A percentile compares a stretch with the other conserved stretches of the same genome.
Evolutionary conservation across 1,140 invertebrate species (phyloP).

Genomic region (Drosophila bipectinata): DNA sequence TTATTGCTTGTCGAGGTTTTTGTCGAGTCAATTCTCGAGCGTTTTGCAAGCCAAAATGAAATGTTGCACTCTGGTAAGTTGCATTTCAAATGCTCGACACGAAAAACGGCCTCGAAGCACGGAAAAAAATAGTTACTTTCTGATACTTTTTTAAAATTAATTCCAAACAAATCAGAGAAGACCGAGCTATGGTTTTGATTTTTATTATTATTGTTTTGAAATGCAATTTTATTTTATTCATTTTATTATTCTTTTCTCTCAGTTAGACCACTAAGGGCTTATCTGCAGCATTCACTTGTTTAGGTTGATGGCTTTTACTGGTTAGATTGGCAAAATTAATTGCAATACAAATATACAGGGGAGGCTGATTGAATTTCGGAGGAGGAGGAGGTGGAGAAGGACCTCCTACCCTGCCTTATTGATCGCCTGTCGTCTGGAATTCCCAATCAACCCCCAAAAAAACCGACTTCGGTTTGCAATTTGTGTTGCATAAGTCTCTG

Average conservation of each 20-base stretch:
- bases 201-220: background rate
- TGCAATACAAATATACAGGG: conserved; percentile 38
- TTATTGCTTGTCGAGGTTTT: conserved; percentile 72
- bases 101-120: conserved; percentile 23
- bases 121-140: background rate
- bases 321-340: conserved; percentile 49
- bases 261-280: conserved; percentile 5
- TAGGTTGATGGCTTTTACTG: conserved; percentile 43
- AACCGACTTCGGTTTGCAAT: conserved; percentile 15
- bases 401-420: conserved; percentile 1
- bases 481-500: conserved; percentile 46
- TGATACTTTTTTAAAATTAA: background rate
- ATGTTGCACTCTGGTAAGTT: conserved; percentile 70
- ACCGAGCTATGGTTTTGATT: background rate
- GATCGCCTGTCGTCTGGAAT: conserved; percentile 13
- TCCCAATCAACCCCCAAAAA: conserved; percentile 3
- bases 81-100: conserved; percentile 59
- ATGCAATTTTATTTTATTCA: background rate
- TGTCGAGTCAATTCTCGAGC: conserved; percentile 72
- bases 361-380: conserved; percentile 38
- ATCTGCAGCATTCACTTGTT: conserved; percentile 27
- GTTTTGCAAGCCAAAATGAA: conserved; percentile 66
- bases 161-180: background rate
- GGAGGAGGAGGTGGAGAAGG: background rate
- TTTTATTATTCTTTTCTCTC: background rate